A percentile compares a stretch with the other conserved stretches of the same genome.
phyloP scores from a whole-genome alignment of 2,113 vertebrate genomes.

The Phaethon lepturus region DNA sequence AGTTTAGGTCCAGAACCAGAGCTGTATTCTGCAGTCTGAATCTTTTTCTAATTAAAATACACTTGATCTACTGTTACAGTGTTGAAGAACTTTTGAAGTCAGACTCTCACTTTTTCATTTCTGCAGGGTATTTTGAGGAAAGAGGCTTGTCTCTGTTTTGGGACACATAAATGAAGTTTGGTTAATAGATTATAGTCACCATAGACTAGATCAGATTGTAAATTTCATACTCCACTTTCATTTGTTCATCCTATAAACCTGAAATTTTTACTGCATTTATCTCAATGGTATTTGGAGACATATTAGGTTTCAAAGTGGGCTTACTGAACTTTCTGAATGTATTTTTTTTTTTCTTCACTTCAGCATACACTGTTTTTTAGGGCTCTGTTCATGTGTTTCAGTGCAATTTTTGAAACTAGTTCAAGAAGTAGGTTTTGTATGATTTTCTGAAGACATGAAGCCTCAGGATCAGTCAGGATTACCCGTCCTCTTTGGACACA shows the following conservation, averaged over 20 bases:
- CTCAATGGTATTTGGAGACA: background rate
- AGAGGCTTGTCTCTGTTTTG: background rate
- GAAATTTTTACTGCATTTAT: background rate
- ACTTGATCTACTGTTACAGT: conserved; percentile 35
- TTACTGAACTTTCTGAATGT: background rate
- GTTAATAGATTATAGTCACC: background rate
- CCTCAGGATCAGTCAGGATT: background rate
- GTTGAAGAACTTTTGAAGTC: conserved; percentile 40
- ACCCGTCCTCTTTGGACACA: background rate
- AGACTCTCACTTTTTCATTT: background rate
- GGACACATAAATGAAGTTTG: background rate
- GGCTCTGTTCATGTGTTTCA: background rate
- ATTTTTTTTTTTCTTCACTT: background rate
- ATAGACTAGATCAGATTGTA: background rate
- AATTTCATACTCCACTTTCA: background rate
- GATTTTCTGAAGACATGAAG: background rate
- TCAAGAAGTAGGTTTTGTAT: background rate
- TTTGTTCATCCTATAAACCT: background rate
- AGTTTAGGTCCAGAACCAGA: background rate
- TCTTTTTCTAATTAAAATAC: conserved; percentile 62
- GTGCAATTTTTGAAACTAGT: background rate
- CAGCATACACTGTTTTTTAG: background rate
- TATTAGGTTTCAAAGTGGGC: background rate
- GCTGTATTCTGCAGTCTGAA: background rate
- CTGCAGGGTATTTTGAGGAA: background rate